A percentile compares a stretch with the other conserved stretches of the same genome.
Evolutionary conservation across 2,113 vertebrate species (phyloP).

Genomic region (Pseudorasbora parva): DNA sequence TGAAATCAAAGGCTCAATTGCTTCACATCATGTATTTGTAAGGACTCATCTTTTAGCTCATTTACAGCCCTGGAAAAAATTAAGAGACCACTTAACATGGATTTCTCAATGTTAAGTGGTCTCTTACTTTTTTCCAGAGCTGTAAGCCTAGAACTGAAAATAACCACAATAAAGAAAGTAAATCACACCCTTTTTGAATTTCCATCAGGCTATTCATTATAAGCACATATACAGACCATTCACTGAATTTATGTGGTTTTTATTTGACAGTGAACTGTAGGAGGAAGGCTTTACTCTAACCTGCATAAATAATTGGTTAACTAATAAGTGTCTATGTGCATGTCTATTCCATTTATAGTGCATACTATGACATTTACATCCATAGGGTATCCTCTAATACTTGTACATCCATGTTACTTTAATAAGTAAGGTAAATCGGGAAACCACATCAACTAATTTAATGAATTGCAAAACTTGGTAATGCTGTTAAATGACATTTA

Average conservation of each 20-base stretch:
- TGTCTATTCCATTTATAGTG: background rate
- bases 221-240: background rate
- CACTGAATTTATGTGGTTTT: slow-evolving; percentile 4
- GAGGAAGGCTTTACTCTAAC: background rate
- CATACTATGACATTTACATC: background rate
- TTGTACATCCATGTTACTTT: background rate
- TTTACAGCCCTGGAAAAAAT: too few species aligned
- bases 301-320: background rate
- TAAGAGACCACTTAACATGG: too few species aligned
- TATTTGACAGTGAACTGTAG: slow-evolving; percentile 3
- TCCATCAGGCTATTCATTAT: slow-evolving; percentile 12
- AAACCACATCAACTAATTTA: background rate
- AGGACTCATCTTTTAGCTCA: background rate
- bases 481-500: background rate
- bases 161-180: background rate
- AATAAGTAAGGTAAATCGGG: background rate
- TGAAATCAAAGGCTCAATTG: background rate
- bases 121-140: too few species aligned
- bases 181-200: slow-evolving; percentile 9
- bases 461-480: background rate
- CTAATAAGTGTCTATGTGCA: background rate
- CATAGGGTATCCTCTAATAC: background rate
- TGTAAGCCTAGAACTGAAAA: background rate
- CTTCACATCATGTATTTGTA: background rate
- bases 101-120: too few species aligned